Evolutionary conservation across 2,113 vertebrate genomes (phyloP), one percentile per base, ranked within the genome.

Genomic region (Perca flavescens): DNA sequence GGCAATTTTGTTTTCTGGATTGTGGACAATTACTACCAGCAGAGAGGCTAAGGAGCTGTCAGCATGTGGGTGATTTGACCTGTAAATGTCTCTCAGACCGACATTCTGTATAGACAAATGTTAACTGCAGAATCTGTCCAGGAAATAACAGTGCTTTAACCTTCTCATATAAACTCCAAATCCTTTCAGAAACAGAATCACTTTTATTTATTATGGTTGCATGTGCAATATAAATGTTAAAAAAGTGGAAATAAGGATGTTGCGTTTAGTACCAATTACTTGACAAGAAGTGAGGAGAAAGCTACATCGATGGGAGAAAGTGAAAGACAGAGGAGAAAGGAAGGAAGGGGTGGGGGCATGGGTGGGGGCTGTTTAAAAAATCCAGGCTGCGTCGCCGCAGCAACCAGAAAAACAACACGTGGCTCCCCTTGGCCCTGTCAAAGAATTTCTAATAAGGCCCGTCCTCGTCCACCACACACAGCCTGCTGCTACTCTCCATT

Each of bases 371-470:
- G 63, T 86, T 88, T 61, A 77, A 92, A 88, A 90, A 90, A 90
- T 76, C 64, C 84, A 87, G 21, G 47, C 57, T 6, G 9, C 1
- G 7, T 92, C 34, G 25, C 86, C 22, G 1, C 9, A 58, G 86
- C 77, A 80, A 93, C 88, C 19, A 47, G 47, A n/a, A 89, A 77
- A 90, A 86, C 86, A 91, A 79, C 80, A 86, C 56, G 19, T 53
- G 80, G 28, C 25, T 79, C 25, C 64, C 12, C 49, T 46, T 1
- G 8, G 25, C 69, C 28, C 50, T 46, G 28, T 28, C 28, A 28
- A 28, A 28, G 28, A 28, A 28, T 28, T 28, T 28, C 28, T 28
- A 28, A 28, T 28, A 28, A 28, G 28, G 28, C 28, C 28, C 28
- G 6, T 78, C 69, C 66, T 36, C 63, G n/a, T 56, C 13, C 31